phyloP scores from a whole-genome alignment of 92 coral and sea anemone genomes.

The Phenganax stokvisi region DNA sequence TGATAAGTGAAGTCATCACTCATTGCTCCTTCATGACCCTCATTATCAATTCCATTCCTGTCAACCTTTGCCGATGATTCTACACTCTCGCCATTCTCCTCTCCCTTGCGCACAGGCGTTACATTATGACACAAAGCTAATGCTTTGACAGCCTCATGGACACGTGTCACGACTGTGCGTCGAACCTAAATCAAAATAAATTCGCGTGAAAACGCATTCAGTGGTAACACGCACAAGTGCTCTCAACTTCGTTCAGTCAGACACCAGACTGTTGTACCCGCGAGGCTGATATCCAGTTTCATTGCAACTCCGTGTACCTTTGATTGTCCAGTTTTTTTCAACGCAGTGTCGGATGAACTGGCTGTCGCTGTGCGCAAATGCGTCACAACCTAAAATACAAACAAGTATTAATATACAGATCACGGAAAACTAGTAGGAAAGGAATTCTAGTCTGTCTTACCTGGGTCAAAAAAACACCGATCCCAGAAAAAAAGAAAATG shows the following conservation, averaged over 20 bases:
- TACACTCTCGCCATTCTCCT: slow-evolving; percentile 46
- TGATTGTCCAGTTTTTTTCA: slow-evolving; percentile 36
- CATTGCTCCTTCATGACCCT: slow-evolving; percentile 44
- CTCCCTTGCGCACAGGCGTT: slow-evolving; percentile 79
- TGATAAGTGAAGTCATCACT: slow-evolving; percentile 70
- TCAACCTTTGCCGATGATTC: slow-evolving; percentile 62
- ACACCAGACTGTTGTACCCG: no score
- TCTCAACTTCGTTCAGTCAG: neutral
- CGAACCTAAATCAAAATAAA: slow-evolving; percentile 59
- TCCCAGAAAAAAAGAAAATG: neutral
- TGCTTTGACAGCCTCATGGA: slow-evolving; percentile 94
- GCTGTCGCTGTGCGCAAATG: slow-evolving; percentile 51
- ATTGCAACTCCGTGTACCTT: slow-evolving; percentile 18
- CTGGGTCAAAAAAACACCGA: neutral
- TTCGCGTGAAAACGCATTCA: neutral
- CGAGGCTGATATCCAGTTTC: no score
- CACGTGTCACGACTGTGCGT: slow-evolving; percentile 91
- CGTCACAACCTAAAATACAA: slow-evolving; percentile 44
- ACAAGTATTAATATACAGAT: neutral
- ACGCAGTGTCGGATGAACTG: slow-evolving; percentile 7
- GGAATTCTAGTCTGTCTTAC: neutral
- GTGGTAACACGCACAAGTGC: neutral
- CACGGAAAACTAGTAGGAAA: slow-evolving; percentile 18
- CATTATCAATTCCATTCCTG: slow-evolving; percentile 32
- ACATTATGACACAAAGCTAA: slow-evolving; percentile 95